Percentiles rank a stretch among this genome's conserved stretches.
Conservation (phyloP, 1,140 invertebrate species). For the Pachyrhynchus sulphureomaculatus region DNA sequence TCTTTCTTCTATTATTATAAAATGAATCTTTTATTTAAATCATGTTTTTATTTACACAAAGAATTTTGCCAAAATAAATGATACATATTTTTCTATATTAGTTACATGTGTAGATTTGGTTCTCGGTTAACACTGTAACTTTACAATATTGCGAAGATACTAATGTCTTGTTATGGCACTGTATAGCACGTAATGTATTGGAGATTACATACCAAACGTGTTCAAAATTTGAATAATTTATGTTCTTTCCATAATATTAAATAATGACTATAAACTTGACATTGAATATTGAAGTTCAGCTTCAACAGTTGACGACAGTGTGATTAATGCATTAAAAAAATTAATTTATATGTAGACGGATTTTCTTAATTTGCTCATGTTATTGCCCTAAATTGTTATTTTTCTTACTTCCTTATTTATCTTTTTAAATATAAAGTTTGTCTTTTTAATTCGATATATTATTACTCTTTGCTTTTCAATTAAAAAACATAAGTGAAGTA, state of each 20-base stretch:
- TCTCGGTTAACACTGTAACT: background rate
- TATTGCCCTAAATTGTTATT: constrained; percentile 4
- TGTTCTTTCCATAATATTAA: background rate
- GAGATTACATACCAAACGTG: background rate
- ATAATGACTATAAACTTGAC: background rate
- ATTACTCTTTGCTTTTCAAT: constrained; percentile 22
- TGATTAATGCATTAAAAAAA: background rate
- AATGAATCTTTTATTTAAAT: no score
- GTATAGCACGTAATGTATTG: background rate
- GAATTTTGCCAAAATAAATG: background rate
- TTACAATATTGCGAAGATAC: background rate
- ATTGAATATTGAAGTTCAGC: background rate
- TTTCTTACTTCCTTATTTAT: constrained; percentile 20
- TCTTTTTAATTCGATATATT: constrained; percentile 16
- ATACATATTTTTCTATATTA: background rate
- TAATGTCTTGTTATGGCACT: background rate
- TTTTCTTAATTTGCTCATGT: constrained; percentile 7
- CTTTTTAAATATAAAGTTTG: constrained; percentile 12
- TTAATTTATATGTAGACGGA: background rate
- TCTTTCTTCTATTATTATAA: no score
- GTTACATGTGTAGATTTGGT: background rate
- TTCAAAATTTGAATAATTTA: background rate
- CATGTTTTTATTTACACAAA: background rate
- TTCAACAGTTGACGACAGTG: background rate
- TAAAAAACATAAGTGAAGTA: constrained; percentile 19